Evolutionary conservation across 2,113 vertebrate genomes (phyloP).

Genomic region (Crypturellus undulatus): DNA sequence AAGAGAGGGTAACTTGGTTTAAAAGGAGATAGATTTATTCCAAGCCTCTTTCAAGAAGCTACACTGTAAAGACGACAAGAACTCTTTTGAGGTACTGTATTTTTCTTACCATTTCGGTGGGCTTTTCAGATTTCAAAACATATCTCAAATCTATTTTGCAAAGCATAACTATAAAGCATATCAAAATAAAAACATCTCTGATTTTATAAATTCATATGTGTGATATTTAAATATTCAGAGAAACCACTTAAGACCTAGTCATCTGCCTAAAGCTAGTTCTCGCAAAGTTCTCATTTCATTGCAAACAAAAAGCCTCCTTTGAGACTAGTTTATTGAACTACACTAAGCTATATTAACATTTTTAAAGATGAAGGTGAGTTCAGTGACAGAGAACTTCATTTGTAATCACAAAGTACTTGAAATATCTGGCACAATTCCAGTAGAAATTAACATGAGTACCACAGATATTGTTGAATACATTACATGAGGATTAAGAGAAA

Average conservation of each 20-base stretch:
- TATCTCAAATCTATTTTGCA: not conserved
- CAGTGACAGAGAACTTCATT: not conserved
- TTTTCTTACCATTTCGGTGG: not conserved
- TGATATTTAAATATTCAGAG: not conserved
- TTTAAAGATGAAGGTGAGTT: not conserved
- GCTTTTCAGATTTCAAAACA: not conserved
- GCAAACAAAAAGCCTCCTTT: not conserved
- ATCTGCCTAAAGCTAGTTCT: not conserved
- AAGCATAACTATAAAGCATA: not conserved
- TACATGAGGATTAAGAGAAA: not conserved
- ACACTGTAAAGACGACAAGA: not conserved
- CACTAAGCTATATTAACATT: not conserved
- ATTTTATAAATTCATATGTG: not conserved
- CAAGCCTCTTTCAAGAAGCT: not conserved
- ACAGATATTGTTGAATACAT: not conserved
- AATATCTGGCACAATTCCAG: not conserved
- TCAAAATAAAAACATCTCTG: not conserved
- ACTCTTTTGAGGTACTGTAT: not conserved
- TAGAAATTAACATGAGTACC: not conserved
- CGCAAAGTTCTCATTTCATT: not conserved
- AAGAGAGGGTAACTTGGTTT: not conserved
- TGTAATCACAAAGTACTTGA: not conserved
- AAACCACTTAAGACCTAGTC: not conserved
- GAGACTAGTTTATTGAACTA: not conserved
- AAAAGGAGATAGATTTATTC: not conserved